phyloP scores from a whole-genome alignment of 2,888 invertebrate genomes.

The Antitype chi region DNA sequence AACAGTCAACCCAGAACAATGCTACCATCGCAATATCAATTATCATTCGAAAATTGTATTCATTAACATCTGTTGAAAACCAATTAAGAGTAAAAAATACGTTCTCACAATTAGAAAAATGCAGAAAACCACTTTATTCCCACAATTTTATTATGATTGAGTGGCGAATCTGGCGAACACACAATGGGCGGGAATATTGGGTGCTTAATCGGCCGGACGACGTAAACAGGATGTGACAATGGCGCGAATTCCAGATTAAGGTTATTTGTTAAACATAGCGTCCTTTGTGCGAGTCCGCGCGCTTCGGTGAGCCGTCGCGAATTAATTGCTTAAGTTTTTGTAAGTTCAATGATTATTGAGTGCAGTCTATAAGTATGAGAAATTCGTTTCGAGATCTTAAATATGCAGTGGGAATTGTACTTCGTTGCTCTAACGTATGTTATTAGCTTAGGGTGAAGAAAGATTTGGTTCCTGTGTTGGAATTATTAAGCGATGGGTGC shows the following conservation, averaged over 20 bases:
- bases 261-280: constrained; percentile 87
- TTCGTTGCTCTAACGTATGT: constrained; percentile 54
- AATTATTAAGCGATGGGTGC: constrained; percentile 21
- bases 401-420: constrained; percentile 64
- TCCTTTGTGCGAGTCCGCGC: constrained; percentile 80
- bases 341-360: constrained; percentile 74
- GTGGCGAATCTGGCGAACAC: constrained; percentile 80
- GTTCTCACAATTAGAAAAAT: constrained; percentile 84
- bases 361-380: constrained; percentile 79
- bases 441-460: constrained; percentile 46
- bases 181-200: constrained; percentile 82
- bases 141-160: constrained; percentile 85
- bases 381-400: constrained; percentile 61
- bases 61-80: constrained; percentile 78
- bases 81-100: constrained; percentile 75
- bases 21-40: constrained; percentile 68
- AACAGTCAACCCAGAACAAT: constrained; percentile 69
- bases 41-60: constrained; percentile 75
- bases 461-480: constrained; percentile 21
- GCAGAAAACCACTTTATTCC: constrained; percentile 81
- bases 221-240: constrained; percentile 82
- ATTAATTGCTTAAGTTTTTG: constrained; percentile 78
- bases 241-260: constrained; percentile 82
- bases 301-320: constrained; percentile 75
- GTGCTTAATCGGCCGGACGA: constrained; percentile 83